Conservation (phyloP, 2,113 vertebrate species). For the Otolemur garnettii region DNA sequence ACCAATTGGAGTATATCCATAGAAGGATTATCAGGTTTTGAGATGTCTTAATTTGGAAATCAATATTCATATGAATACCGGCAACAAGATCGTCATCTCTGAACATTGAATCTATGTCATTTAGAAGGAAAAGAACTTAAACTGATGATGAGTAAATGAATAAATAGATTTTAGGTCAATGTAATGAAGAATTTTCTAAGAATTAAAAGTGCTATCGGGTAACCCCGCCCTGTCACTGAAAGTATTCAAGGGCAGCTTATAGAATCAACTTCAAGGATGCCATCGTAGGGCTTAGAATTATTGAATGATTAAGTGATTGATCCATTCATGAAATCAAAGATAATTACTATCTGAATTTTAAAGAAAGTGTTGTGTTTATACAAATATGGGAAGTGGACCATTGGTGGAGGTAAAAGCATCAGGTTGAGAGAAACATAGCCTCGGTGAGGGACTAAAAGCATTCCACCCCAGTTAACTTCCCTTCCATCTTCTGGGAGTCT, state of each 20-base stretch:
- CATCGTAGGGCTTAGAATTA: neutral
- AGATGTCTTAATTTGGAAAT: neutral
- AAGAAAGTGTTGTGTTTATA: neutral
- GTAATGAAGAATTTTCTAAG: neutral
- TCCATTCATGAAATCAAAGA: neutral
- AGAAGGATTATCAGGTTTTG: neutral
- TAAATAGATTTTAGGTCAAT: neutral
- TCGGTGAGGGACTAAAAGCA: neutral
- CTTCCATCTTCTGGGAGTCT: neutral
- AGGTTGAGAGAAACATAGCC: neutral
- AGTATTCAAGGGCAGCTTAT: neutral
- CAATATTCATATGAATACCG: neutral
- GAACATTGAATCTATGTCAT: neutral
- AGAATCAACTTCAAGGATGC: neutral
- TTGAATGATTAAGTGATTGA: neutral
- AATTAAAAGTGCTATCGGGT: neutral
- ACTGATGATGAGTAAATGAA: neutral
- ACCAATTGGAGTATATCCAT: neutral
- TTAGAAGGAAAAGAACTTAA: constrained; percentile 13
- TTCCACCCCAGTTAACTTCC: neutral
- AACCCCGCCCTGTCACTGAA: neutral
- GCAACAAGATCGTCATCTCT: neutral
- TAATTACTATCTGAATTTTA: neutral
- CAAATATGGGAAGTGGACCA: neutral
- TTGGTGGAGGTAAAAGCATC: neutral